A percentile compares a stretch with the other conserved stretches of the same genome.
Conservation (phyloP, 2,113 vertebrate genomes). For the Pedionomus torquatus region DNA sequence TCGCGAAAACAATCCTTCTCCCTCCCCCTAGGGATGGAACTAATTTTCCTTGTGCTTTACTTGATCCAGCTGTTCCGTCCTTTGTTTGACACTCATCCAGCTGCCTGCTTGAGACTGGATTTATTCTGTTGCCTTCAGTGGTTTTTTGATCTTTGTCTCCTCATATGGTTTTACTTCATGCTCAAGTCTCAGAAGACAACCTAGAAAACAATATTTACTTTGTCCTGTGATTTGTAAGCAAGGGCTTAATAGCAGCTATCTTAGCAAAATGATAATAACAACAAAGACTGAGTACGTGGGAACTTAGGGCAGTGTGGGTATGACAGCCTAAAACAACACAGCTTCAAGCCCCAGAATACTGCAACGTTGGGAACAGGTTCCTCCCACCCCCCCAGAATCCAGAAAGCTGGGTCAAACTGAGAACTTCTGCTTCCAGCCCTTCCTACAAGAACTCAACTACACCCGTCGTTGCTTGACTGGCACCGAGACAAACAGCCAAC, state of each 20-base stretch:
- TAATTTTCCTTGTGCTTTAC: slow-evolving; percentile 58
- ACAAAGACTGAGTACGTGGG: background rate
- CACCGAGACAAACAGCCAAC: background rate
- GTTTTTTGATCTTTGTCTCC: slow-evolving; percentile 30
- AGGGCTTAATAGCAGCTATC: background rate
- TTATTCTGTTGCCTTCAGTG: background rate
- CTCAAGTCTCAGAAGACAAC: background rate
- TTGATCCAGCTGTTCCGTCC: slow-evolving; percentile 63
- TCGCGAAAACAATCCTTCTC: slow-evolving; percentile 6
- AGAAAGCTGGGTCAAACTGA: background rate
- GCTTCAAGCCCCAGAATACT: background rate
- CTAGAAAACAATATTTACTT: slow-evolving; percentile 28
- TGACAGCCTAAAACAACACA: background rate
- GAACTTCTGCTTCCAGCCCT: background rate
- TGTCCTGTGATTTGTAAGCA: slow-evolving; percentile 8
- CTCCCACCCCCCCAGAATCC: background rate
- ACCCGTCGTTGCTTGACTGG: background rate
- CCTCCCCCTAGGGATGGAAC: slow-evolving; percentile 61
- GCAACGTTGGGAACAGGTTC: background rate
- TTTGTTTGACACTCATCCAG: slow-evolving; percentile 65
- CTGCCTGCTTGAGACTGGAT: slow-evolving; percentile 5
- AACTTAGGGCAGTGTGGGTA: background rate
- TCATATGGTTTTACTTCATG: slow-evolving; percentile 34
- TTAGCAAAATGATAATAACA: background rate
- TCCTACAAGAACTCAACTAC: background rate